phyloP scores from a whole-genome alignment of 2,797 vertebrate species.

The Spinus pinus region DNA sequence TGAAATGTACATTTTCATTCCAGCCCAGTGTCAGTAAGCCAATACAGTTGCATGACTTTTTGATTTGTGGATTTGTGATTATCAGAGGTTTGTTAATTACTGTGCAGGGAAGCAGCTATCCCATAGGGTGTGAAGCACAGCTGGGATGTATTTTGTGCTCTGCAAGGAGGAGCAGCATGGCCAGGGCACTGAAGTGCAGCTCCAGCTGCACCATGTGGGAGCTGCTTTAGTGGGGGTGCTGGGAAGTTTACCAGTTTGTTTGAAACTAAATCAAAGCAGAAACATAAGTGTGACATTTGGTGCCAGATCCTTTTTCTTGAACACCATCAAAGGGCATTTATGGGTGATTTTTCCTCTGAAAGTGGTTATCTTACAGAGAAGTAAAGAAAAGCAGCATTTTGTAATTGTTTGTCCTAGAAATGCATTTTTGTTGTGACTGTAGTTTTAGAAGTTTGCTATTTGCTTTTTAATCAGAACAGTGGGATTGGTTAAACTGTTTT shows the following conservation, averaged over 20 bases:
- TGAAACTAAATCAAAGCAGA: background rate
- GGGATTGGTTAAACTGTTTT: background rate
- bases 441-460: background rate
- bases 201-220: background rate
- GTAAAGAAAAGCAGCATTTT: background rate
- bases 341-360: background rate
- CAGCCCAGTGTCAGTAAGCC: background rate
- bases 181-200: accelerated
- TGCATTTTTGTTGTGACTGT: background rate
- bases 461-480: background rate
- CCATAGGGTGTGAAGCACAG: background rate
- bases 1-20: background rate
- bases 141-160: background rate
- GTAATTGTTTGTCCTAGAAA: background rate
- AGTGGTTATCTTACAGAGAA: background rate
- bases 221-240: background rate
- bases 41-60: background rate
- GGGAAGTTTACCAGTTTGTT: background rate
- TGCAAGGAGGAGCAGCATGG: background rate
- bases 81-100: background rate
- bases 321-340: background rate
- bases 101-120: background rate
- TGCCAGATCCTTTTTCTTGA: background rate
- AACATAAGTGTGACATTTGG: background rate
- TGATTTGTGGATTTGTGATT: background rate